Conservation (phyloP, 2,113 vertebrate species). For the Hyperopisus bebe region DNA sequence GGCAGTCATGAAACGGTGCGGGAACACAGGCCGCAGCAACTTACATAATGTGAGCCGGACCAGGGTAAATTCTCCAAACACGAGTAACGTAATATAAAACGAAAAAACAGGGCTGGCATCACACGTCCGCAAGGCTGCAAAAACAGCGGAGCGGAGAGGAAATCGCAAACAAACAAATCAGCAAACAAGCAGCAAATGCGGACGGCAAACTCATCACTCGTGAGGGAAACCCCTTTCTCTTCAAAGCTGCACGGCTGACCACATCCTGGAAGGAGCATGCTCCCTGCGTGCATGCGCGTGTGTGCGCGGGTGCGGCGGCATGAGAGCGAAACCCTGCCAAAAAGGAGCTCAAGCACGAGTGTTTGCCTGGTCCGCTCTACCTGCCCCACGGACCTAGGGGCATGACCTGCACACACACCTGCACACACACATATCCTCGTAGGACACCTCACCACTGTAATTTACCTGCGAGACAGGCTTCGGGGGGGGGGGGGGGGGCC, state of each 20-base stretch:
- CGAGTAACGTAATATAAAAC: not conserved
- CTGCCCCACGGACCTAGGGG: not conserved
- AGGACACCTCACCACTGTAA: not conserved
- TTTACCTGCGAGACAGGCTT: not conserved
- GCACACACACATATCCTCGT: not conserved
- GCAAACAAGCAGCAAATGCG: constrained; percentile 29
- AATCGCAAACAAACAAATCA: not conserved
- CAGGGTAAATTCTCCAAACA: not conserved
- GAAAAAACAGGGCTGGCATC: not conserved
- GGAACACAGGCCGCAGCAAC: not conserved
- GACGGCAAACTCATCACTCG: constrained; percentile 25
- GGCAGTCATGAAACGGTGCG: not conserved
- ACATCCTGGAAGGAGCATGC: constrained; percentile 45
- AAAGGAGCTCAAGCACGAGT: not conserved
- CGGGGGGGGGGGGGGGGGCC: not conserved
- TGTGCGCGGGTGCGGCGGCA: constrained; percentile 22
- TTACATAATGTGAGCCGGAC: not conserved
- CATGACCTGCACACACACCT: not conserved
- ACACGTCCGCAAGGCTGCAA: not conserved
- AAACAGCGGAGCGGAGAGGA: not conserved
- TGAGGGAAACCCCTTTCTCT: constrained; percentile 45
- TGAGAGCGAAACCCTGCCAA: not conserved
- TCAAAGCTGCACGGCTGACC: constrained; percentile 50
- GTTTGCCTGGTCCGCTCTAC: not conserved
- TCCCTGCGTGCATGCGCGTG: constrained; percentile 28